phyloP scores from a whole-genome alignment of 2,113 vertebrate species.

The Martes martes region DNA sequence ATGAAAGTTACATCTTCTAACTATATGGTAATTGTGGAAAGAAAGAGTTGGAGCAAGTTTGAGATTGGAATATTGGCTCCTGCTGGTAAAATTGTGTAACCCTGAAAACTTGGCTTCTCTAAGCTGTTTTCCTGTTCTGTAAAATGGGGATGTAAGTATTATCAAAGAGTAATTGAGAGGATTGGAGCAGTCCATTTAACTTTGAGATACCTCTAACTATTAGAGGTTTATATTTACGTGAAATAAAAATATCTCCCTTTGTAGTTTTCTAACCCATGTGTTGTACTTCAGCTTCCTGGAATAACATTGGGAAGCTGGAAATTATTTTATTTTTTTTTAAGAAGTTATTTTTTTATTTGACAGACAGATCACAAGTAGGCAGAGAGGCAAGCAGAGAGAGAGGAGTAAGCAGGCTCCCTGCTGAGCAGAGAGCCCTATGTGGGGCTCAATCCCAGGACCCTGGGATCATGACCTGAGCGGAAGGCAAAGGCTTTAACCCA shows the following conservation, averaged over 20 bases:
- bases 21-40: not conserved
- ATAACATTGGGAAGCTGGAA: not conserved
- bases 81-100: not conserved
- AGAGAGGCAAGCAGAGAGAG: too few relatives aligned
- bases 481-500: too few relatives aligned
- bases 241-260: not conserved
- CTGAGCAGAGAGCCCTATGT: too few relatives aligned
- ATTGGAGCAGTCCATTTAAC: not conserved
- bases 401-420: too few relatives aligned
- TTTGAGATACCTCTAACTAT: not conserved
- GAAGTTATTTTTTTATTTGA: too few relatives aligned
- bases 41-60: not conserved
- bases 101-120: not conserved
- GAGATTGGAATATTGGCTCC: not conserved
- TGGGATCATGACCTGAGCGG: too few relatives aligned
- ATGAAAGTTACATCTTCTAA: not conserved
- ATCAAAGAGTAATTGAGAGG: not conserved
- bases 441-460: too few relatives aligned
- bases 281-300: not conserved
- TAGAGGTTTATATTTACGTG: not conserved
- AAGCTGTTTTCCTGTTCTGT: not conserved
- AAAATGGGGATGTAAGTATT: not conserved
- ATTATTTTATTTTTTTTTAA: not conserved
- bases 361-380: too few relatives aligned
- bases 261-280: not conserved